Evolutionary conservation across 2,888 invertebrate genomes (phyloP).

Genomic region (Helleia helle): DNA sequence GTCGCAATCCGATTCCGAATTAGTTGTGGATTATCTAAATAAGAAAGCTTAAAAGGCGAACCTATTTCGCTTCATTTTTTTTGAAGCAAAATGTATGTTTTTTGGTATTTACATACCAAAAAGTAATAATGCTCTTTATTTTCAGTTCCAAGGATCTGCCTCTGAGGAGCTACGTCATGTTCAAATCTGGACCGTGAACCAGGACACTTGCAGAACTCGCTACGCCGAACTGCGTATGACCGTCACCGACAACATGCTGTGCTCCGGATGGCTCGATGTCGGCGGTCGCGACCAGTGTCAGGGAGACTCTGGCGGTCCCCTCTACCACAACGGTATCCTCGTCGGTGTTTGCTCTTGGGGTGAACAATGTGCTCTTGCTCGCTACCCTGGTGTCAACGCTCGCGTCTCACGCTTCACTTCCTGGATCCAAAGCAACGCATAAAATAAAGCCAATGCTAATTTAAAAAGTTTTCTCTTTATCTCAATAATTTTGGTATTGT

Average conservation of each 20-base stretch:
- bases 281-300: conserved; percentile 38
- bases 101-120: not conserved
- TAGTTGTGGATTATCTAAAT: too few relatives aligned
- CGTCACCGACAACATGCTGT: conserved; percentile 38
- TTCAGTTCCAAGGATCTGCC: conserved; percentile 23
- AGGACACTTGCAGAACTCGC: conserved; percentile 26
- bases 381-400: conserved; percentile 35
- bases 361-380: conserved; percentile 25
- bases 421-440: conserved; percentile 33
- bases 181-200: conserved; percentile 32
- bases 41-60: too few relatives aligned
- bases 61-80: too few relatives aligned
- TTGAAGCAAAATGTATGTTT: too few relatives aligned
- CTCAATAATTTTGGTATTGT: too few relatives aligned
- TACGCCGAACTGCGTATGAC: conserved; percentile 19
- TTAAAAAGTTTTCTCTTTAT: too few relatives aligned
- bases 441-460: conserved; percentile 10
- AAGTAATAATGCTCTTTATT: conserved; percentile 22
- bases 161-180: conserved; percentile 20
- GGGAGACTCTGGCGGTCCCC: conserved; percentile 42
- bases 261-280: conserved; percentile 33
- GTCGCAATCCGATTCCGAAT: too few relatives aligned
- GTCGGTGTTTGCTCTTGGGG: conserved; percentile 38
- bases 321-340: conserved; percentile 31
- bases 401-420: conserved; percentile 30